Evolutionary conservation across 2,797 vertebrate genomes (phyloP), one percentile per base, ranked within the genome.

Genomic region (Micromesistius poutassou): DNA sequence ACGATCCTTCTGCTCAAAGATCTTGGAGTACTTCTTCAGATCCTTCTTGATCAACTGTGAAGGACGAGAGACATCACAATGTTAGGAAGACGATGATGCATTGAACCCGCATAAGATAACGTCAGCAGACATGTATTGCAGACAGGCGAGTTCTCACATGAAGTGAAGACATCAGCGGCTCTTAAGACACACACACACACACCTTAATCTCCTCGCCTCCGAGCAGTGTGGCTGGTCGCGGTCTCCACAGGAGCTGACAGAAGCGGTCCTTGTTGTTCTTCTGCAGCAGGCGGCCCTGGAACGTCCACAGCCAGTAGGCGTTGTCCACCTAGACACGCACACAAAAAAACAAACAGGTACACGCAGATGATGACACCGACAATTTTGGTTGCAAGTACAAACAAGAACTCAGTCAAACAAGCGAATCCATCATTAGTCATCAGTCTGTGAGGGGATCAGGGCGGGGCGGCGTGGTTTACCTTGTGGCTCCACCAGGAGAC

Each of bases 401-500:
- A 25, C 22, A 9, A n/a, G 55, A 9, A 72, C 71, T 19, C 7
- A 35, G 16, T 4, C n/a, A n/a, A n/a, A n/a, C n/a, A n/a, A n/a
- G n/a, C n/a, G 30, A 9, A 73, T 2, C 16, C 71, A 73, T 22
- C 14, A 5, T 1, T 35, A 0, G 33, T 0, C 33, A 16, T 19
- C 22, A 25, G 33, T 50, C 46, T 16, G 40, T 38, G 36, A 38
- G 36, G 9, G 3, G 2, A 0, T 12, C 40, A 3, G 40, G 2
- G 40, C 3, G 8, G 55, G 3, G 62, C 0, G 31, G 30, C 6
- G 40, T 10, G 6, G 22, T 1, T 13, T 33, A 97, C 98, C 96
- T 99, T 99, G 90, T 99, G 98, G 88, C 97, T 99, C 98, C 98
- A 99, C 97, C 98, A 99, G 38, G 98, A 99, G 80, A 99, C 98